phyloP scores from a whole-genome alignment of 37 sponge, comb jelly and placozoan species.

The Aplysina aerophoba region DNA sequence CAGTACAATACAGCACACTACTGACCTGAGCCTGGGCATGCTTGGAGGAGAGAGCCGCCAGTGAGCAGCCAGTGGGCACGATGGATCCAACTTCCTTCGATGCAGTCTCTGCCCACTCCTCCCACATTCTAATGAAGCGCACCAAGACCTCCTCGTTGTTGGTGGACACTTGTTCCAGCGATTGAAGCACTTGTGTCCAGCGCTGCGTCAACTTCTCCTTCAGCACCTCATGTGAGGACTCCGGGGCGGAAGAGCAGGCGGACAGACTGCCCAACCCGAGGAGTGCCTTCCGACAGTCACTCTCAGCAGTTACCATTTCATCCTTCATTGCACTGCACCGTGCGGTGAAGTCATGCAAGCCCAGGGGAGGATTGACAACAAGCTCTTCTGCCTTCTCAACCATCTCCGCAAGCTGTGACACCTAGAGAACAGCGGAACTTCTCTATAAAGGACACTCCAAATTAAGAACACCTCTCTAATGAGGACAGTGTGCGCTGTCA shows the following conservation, averaged over 20 bases:
- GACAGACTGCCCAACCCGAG: too few species aligned
- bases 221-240: neutral
- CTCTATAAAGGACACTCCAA: too few species aligned
- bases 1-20: too few species aligned
- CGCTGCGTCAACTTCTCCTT: neutral
- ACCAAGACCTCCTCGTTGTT: neutral
- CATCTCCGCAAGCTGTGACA: neutral
- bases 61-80: neutral
- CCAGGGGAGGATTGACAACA: constrained; percentile 15
- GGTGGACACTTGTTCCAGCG: neutral
- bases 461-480: too few species aligned
- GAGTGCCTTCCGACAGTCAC: neutral
- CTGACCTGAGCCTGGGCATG: constrained; percentile 10
- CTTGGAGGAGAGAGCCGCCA: neutral
- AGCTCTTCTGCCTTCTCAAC: neutral
- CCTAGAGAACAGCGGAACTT: neutral
- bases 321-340: neutral
- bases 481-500: too few species aligned
- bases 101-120: constrained; percentile 9
- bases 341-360: neutral
- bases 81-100: constrained; percentile 1
- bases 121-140: constrained; percentile 3
- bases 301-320: neutral
- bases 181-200: constrained; percentile 3
- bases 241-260: neutral